Evolutionary conservation across 1,140 invertebrate genomes (phyloP), one percentile per base, ranked within the genome.

Genomic region (Galendromus occidentalis): DNA sequence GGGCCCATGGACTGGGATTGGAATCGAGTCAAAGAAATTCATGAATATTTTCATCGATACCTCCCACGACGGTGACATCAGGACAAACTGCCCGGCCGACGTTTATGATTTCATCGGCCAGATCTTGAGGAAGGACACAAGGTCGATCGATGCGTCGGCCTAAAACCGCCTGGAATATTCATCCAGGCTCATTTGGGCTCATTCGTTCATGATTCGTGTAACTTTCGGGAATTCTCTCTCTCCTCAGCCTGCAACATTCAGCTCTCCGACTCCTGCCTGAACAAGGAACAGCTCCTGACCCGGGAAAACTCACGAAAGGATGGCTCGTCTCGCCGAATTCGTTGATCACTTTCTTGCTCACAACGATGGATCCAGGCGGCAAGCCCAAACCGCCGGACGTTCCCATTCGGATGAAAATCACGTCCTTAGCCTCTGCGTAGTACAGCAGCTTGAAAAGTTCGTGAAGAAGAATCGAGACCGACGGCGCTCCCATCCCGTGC

Each of bases 361-460:
- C 51, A 18, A 59, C 51, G 2, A 59, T 59, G 25, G 51, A 29
- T 18, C 51, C 51, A 17, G 51, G 51, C 4, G 20, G 12, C 25
- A 59, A 14, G 6, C 90, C 90, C 66, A 95, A 82, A 33, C 91
- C 91, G 17, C 91, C 91, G 70, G 87, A 89, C 0, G 91, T 95
- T 55, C 91, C 91, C 70, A 95, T 85, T 65, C 91, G 81, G 74
- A 97, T 86, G 79, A 96, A 92, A 22, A 86, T 79, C 0, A 92
- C 89, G 74, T 93, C 87, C 45, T 81, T 83, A 51, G 86, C 87
- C 71, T 81, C 84, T 42, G 92, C 89, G 74, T 94, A 87, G 73
- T 91, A 87, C 82, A 95, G 85, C 67, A 96, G 77, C 75, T 96
- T 96, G 72, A 94, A 87, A 17, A 93, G 78, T 77, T 96, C 92